Evolutionary conservation across 2,888 invertebrate genomes (phyloP).

Genomic region (Drosophila picticornis): DNA sequence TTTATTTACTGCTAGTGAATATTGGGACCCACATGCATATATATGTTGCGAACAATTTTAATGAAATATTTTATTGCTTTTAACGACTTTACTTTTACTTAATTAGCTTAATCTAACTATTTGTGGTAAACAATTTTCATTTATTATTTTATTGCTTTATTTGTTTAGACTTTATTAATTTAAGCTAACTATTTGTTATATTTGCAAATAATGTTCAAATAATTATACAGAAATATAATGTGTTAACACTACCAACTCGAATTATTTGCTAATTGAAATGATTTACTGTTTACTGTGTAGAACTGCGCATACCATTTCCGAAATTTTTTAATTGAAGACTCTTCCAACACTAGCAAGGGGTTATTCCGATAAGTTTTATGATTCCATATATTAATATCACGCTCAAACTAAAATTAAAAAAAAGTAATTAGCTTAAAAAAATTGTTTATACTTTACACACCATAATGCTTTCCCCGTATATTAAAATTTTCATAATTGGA

Average conservation of each 20-base stretch:
- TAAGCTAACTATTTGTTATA: neutral
- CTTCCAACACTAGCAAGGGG: constrained; percentile 91
- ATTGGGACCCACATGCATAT: no score
- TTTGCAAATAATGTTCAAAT: neutral
- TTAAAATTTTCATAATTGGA: constrained; percentile 88
- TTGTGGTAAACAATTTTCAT: neutral
- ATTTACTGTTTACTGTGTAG: constrained; percentile 91
- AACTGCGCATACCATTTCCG: constrained; percentile 94
- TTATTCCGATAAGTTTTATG: constrained; percentile 90
- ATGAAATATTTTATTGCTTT: neutral
- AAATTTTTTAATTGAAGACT: constrained; percentile 90
- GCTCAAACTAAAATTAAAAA: constrained; percentile 89
- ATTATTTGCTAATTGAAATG: constrained; percentile 26
- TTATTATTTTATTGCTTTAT: neutral
- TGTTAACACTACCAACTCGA: constrained; percentile 18
- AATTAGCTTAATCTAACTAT: neutral
- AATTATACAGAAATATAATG: neutral
- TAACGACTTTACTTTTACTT: neutral
- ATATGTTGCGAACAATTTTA: neutral
- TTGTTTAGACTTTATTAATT: neutral
- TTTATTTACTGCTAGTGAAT: no score
- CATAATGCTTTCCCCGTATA: constrained; percentile 90
- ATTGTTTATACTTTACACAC: constrained; percentile 83
- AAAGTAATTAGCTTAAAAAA: neutral
- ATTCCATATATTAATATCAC: constrained; percentile 95